These are phyloP conservation scores for Naso thynnoides DNA, from an alignment of 2,797 vertebrate species.

Conservation along the genomic window DNA sequence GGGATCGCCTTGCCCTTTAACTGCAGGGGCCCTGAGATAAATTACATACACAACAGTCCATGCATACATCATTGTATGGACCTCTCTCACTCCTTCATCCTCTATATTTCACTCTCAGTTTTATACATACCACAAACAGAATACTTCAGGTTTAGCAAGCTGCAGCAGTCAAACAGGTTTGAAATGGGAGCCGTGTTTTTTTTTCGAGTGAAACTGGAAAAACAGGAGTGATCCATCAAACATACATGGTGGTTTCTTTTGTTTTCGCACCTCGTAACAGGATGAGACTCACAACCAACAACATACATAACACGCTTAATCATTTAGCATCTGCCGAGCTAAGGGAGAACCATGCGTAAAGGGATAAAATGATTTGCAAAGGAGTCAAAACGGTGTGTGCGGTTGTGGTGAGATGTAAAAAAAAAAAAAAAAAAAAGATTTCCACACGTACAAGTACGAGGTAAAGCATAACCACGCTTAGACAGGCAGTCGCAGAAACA, in stretches of 20 bases:
- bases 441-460: slow-evolving; percentile 36
- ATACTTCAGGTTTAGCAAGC: slow-evolving; percentile 32
- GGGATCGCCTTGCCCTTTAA: slow-evolving; percentile 41
- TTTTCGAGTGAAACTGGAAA: slow-evolving; percentile 26
- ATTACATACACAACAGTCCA: slow-evolving; percentile 54
- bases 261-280: slow-evolving; percentile 35
- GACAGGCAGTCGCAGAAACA: slow-evolving; percentile 25
- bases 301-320: slow-evolving; percentile 54
- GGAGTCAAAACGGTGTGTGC: slow-evolving; percentile 33
- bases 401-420: slow-evolving; percentile 27
- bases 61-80: slow-evolving; percentile 34
- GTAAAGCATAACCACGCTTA: slow-evolving; percentile 61
- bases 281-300: slow-evolving; percentile 43
- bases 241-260: slow-evolving; percentile 7
- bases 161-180: slow-evolving; percentile 29
- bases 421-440: slow-evolving; percentile 33
- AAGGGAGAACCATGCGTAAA: slow-evolving; percentile 32
- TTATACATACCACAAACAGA: slow-evolving; percentile 33
- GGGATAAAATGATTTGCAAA: slow-evolving; percentile 52
- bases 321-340: slow-evolving; percentile 57
- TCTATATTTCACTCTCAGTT: slow-evolving; percentile 16
- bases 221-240: slow-evolving; percentile 29
- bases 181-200: slow-evolving; percentile 28
- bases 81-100: slow-evolving; percentile 2
- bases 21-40: slow-evolving; percentile 46